Evolutionary conservation across 2,113 vertebrate genomes (phyloP), one percentile per base, ranked within the genome.

Genomic region (Etheostoma spectabile): DNA sequence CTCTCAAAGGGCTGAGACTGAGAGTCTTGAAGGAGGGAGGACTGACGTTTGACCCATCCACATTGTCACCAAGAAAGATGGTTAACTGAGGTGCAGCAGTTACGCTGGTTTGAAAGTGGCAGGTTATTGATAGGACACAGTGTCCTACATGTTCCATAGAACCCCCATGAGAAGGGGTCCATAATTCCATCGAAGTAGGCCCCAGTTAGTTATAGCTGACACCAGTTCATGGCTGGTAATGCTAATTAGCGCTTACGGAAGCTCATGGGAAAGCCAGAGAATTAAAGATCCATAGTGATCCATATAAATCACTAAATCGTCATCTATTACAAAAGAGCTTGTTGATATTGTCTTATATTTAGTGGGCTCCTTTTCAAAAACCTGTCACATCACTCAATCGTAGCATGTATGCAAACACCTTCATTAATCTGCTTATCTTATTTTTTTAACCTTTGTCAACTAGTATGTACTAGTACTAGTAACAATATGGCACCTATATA

Each of bases 261-360:
- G 67, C 70, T 63, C 24, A 21, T 10, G 24, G 46, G 61, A 51
- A 38, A 57, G 77, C 5, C 33, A 4, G 48, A 74, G 72, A 86
- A 53, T 82, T 79, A 86, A 61, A 69, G 83, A 84, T 84, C 62
- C 71, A 21, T 77, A 77, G 74, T 89, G 88, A 88, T 85, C 71
- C 46, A 80, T 53, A 60, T 78, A 52, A 89, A 80, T 87, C 53
- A 56, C 63, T 22, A 2, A 27, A 27, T 27, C 27, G 69, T 62
- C 53, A 1, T 83, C 51, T 62, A 27, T 53, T 76, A 83, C 52
- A 11, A 57, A 76, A 67, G 53, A 18, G 67, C 70, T 82, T 55
- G 38, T 85, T 74, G 66, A 82, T 75, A 64, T 65, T 61, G 49
- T 80, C 79, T 77, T 35, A 52, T n/a, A 14, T 46, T 38, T 59